A percentile compares a stretch with the other conserved stretches of the same genome.
Evolutionary conservation across 2,113 vertebrate genomes (phyloP).

Genomic region (Notothenia coriiceps): DNA sequence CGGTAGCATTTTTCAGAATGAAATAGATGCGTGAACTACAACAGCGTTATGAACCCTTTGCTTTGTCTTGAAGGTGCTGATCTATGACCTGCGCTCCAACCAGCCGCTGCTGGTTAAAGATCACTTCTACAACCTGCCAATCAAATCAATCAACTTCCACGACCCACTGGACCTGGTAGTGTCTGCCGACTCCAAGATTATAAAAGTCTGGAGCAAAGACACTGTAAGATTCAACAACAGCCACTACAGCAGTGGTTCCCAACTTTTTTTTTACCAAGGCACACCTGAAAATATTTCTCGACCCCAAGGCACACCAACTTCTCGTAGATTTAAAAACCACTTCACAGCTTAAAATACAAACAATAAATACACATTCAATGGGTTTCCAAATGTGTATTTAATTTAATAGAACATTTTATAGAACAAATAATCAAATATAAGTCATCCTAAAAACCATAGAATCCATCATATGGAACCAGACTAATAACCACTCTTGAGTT

Average conservation of each 20-base stretch:
- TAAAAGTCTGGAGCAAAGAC: slow-evolving; percentile 97
- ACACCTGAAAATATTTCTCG: too few relatives aligned
- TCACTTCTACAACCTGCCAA: slow-evolving; percentile 94
- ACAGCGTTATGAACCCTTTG: background rate
- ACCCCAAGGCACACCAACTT: too few relatives aligned
- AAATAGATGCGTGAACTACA: background rate
- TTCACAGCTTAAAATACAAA: too few relatives aligned
- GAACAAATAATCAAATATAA: too few relatives aligned
- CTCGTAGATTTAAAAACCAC: too few relatives aligned
- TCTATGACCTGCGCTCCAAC: slow-evolving; percentile 95
- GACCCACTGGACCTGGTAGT: slow-evolving; percentile 90
- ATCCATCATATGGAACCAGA: too few relatives aligned
- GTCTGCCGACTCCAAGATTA: slow-evolving; percentile 94
- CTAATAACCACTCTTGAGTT: too few relatives aligned
- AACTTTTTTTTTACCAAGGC: too few relatives aligned
- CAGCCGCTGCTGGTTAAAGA: slow-evolving; percentile 94
- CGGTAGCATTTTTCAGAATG: background rate
- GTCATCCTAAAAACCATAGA: too few relatives aligned
- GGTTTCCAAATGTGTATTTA: too few relatives aligned
- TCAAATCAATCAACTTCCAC: slow-evolving; percentile 93
- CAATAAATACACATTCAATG: too few relatives aligned
- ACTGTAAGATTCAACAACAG: slow-evolving; percentile 81
- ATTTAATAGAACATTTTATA: too few relatives aligned
- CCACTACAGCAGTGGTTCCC: background rate
- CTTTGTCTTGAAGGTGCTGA: slow-evolving; percentile 85